Evolutionary conservation across 2,888 invertebrate species (phyloP).

Genomic region (Rutpela maculata): DNA sequence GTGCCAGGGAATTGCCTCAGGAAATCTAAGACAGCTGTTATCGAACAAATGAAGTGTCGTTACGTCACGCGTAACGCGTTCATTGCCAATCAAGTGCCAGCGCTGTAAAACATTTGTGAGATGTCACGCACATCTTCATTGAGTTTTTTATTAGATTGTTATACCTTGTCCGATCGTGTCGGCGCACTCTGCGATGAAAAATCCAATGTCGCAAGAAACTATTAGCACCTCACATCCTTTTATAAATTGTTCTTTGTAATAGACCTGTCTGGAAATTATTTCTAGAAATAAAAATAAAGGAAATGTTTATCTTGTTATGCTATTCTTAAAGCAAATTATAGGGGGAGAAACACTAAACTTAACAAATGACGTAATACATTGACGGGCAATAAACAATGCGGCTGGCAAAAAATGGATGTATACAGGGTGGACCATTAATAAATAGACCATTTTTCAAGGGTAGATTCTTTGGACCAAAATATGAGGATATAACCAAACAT

Average conservation of each 20-base stretch:
- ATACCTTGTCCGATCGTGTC: constrained; percentile 10
- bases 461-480: too few relatives aligned
- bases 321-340: neutral
- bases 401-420: too few relatives aligned
- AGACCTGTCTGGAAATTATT: constrained; percentile 14
- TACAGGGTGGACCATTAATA: too few relatives aligned
- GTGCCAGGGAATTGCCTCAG: constrained; percentile 13
- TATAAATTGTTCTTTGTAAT: neutral
- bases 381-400: neutral
- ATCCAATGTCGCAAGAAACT: constrained; percentile 3
- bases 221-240: neutral
- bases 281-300: constrained; percentile 9
- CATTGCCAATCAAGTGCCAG: constrained; percentile 14
- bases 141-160: constrained; percentile 21
- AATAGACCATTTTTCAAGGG: too few relatives aligned
- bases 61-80: constrained; percentile 1
- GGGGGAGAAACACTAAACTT: neutral
- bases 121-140: constrained; percentile 20
- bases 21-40: constrained; percentile 19
- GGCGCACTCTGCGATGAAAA: neutral
- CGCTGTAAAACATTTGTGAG: constrained; percentile 17
- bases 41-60: constrained; percentile 18
- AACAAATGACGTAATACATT: too few relatives aligned
- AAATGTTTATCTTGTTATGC: constrained; percentile 2
- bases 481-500: too few relatives aligned